Evolutionary conservation across 2,113 vertebrate genomes (phyloP), one percentile per base, ranked within the genome.

Genomic region (Rhea pennata): DNA sequence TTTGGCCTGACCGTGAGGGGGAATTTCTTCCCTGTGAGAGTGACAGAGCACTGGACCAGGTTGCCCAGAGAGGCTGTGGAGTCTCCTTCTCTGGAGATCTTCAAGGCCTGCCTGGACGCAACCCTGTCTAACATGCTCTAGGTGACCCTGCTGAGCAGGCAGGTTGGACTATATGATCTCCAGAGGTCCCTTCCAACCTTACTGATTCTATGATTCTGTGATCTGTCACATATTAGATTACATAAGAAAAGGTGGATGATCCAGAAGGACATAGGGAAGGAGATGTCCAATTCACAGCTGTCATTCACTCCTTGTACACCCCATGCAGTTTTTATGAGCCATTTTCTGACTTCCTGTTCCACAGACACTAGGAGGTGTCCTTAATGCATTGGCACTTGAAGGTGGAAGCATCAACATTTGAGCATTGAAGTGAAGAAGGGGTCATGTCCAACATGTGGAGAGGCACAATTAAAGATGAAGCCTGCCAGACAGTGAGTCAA

Each of bases 311-410:
- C 24, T 11, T 31, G 48, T 7, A 36, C 36, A 8, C 27, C 58
- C 20, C 62, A 48, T 46, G 40, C 4, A 50, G 42, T 24, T 50
- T n/a, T 79, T 88, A 48, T 56, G 46, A 90, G 39, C 5, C 14
- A 14, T 20, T 67, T 67, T 70, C 59, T 73, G 53, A 24, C 24
- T 62, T 76, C 79, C 31, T 0, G 0, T 64, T 79, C 54, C 64
- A 74, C 74, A 83, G 10, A 91, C 96, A 95, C 84, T 87, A 95
- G 94, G 92, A 96, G 92, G 91, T 89, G 94, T 89, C 36, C 87
- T 67, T 91, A 77, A 53, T 51, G 86, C 91, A 64, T 0, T 31
- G 61, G 84, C 75, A 67, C 0, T 1, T 22, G n/a, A 65, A 46
- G 67, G 15, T 29, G 44, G 29, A 80, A 85, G n/a, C 26, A n/a